A percentile compares a stretch with the other conserved stretches of the same genome.
phyloP scores from a whole-genome alignment of 2,797 vertebrate genomes.

The Brachyalestes nurse region DNA sequence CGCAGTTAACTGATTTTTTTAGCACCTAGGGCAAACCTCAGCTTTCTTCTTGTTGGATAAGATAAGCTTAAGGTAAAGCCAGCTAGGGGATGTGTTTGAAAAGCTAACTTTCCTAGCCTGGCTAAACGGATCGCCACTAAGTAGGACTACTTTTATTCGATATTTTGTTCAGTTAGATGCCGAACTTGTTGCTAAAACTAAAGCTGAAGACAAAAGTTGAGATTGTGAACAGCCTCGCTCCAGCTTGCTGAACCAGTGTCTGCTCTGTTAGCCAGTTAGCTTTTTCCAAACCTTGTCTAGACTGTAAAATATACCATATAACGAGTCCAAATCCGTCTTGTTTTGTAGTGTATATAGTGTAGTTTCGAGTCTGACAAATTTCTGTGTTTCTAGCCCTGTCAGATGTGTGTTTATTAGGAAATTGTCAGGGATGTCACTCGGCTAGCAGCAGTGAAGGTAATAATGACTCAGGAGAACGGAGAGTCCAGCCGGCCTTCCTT shows the following conservation, averaged over 20 bases:
- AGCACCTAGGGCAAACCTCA: too few relatives aligned
- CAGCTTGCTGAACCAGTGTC: neutral
- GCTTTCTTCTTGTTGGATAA: too few relatives aligned
- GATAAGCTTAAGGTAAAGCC: too few relatives aligned
- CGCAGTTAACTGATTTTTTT: neutral
- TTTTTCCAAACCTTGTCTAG: neutral
- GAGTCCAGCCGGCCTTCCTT: neutral
- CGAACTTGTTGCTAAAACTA: neutral
- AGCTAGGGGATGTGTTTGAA: too few relatives aligned
- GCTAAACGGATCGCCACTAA: neutral
- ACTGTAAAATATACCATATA: too few relatives aligned
- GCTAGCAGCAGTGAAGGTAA: slow-evolving; percentile 8
- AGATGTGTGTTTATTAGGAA: neutral
- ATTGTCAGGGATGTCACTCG: neutral
- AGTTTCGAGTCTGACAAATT: neutral
- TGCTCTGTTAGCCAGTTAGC: neutral
- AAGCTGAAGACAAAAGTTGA: neutral
- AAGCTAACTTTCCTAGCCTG: neutral
- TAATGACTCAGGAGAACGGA: slow-evolving; percentile 51
- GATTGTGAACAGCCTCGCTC: neutral
- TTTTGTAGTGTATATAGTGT: neutral
- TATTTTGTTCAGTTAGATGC: neutral
- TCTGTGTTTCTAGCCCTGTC: neutral
- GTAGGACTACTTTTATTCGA: neutral
- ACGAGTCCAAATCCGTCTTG: neutral